These are phyloP conservation scores for Thermophis baileyi DNA, from an alignment of 2,113 vertebrate genomes.

Conservation along the genomic window DNA sequence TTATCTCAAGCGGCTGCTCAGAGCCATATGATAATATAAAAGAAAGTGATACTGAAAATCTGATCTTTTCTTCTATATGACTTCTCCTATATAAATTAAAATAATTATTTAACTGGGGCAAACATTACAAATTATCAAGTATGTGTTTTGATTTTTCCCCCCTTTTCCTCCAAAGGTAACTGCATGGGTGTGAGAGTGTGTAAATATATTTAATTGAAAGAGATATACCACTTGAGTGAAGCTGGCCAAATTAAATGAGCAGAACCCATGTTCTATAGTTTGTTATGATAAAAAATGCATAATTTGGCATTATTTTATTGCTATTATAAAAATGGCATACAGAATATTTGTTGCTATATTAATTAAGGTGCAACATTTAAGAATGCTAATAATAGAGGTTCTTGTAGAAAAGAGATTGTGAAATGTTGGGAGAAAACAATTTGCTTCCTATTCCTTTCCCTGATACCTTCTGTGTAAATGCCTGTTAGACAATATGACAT, in stretches of 20 bases:
- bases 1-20: conserved; percentile 10
- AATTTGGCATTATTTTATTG: too few species aligned
- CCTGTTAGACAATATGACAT: neutral
- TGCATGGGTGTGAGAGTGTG: neutral
- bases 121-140: neutral
- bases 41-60: neutral
- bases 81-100: neutral
- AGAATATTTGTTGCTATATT: neutral
- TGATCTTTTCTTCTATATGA: neutral
- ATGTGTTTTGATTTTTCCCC: neutral
- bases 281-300: neutral
- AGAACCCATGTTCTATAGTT: neutral
- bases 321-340: neutral
- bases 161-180: neutral
- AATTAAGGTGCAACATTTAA: neutral
- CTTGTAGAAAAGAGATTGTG: neutral
- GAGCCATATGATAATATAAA: neutral
- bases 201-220: neutral
- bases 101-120: neutral
- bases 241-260: neutral
- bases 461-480: neutral
- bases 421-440: neutral
- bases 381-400: neutral
- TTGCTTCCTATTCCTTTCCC: neutral
- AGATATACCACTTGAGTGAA: neutral